phyloP scores from a whole-genome alignment of 2,113 vertebrate genomes.

The Etheostoma cragini region DNA sequence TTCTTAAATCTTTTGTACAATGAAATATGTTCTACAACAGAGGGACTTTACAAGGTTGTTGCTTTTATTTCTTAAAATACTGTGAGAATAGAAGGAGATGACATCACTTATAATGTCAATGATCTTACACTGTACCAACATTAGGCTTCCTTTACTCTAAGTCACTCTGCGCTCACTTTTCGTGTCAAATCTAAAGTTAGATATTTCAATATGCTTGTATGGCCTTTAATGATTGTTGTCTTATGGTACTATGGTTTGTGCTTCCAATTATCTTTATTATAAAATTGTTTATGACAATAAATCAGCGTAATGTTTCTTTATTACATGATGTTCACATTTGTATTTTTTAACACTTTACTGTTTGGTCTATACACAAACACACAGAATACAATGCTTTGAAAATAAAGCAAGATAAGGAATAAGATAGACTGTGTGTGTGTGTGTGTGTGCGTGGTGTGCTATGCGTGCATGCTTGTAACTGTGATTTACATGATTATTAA shows the following conservation, averaged over 20 bases:
- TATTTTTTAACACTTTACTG: too few relatives aligned
- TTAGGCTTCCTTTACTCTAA: constrained; percentile 72
- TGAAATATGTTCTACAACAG: constrained; percentile 21
- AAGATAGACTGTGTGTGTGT: too few relatives aligned
- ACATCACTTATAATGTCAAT: constrained; percentile 47
- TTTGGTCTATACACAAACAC: too few relatives aligned
- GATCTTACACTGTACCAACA: constrained; percentile 78
- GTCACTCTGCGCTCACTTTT: constrained; percentile 55
- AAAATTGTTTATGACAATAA: constrained; percentile 56
- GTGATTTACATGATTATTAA: neutral
- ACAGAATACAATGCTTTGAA: too few relatives aligned
- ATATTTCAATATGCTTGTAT: constrained; percentile 53
- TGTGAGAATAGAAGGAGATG: constrained; percentile 65
- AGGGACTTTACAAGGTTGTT: constrained; percentile 19
- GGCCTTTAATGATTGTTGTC: constrained; percentile 46
- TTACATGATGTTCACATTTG: constrained; percentile 2
- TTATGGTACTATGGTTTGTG: constrained; percentile 70
- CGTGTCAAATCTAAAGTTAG: constrained; percentile 47
- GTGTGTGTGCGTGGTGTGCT: neutral
- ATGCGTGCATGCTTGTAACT: neutral
- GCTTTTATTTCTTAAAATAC: constrained; percentile 62
- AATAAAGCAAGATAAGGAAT: too few relatives aligned
- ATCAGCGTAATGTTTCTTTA: constrained; percentile 11
- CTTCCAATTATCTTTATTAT: constrained; percentile 69
- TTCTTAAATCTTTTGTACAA: constrained; percentile 45